Evolutionary conservation across 2,797 vertebrate genomes (phyloP), one percentile per base, ranked within the genome.

Genomic region (Centropyge bicolor): DNA sequence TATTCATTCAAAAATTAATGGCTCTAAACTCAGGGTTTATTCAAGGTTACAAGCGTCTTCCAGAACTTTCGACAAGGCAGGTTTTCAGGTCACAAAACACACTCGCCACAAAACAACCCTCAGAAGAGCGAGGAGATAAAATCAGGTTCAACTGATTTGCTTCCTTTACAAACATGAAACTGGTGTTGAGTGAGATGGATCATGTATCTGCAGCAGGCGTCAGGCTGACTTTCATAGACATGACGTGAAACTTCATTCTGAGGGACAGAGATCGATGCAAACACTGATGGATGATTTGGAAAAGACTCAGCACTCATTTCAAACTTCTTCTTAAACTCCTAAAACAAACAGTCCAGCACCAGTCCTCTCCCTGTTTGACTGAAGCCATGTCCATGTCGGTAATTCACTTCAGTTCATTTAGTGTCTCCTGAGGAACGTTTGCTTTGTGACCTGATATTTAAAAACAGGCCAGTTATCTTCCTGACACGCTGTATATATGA

Each of bases 391-490:
- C 5, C 1, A 20, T 1, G 16, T 6, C 17, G 36, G 20, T n/a
- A 9, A 57, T 11, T 20, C 4, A 38, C 35, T 56, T 10, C 10
- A 35, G 54, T 20, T 5, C 6, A 5, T 7, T 31, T 31, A 31
- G 27, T 31, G 2, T 31, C 27, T 20, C 0, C 57, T 22, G 66
- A 61, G 22, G 49, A 40, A 57, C n/a, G 51, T 48, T 11, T 2
- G 49, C 2, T 56, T 56, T 61, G 38, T 54, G 48, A 61, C 20
- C 61, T 16, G 27, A 54, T 57, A 36, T 55, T 17, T 31, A 3
- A 46, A 55, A 17, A 36, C 20, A 41, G 43, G 49, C 24, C 17
- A 60, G 63, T 68, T 41, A 59, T 68, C 48, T 12, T 48, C 48
- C 67, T 17, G 31, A 70, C 31, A 31, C 54, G 5, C 46, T 12